Evolutionary conservation across 1,140 invertebrate genomes (phyloP).

Genomic region (Achroia grisella): DNA sequence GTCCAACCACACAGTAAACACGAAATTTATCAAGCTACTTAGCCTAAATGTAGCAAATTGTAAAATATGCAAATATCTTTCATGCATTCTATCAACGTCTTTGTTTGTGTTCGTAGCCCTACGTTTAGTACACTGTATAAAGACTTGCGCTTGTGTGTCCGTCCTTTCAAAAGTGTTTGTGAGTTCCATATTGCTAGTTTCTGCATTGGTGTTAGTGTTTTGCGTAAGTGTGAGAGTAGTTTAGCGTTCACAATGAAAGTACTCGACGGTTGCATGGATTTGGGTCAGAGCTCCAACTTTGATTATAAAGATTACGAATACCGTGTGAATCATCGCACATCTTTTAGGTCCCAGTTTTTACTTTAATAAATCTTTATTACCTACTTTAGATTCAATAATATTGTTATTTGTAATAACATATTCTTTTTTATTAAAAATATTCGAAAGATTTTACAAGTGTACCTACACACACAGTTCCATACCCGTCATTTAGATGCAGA

Average conservation of each 20-base stretch:
- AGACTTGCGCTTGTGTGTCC: conserved; percentile 3
- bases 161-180: conserved; percentile 4
- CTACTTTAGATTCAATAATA: too few relatives aligned
- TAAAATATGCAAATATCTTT: conserved; percentile 28
- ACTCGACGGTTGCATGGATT: conserved; percentile 62
- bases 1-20: too few relatives aligned
- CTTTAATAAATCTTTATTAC: neutral
- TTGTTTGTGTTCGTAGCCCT: conserved; percentile 18
- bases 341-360: conserved; percentile 34
- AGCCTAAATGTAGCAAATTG: conserved; percentile 13
- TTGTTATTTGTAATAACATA: too few relatives aligned
- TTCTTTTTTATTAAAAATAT: too few relatives aligned
- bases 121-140: conserved; percentile 14
- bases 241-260: conserved; percentile 67
- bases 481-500: too few relatives aligned
- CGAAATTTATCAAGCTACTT: too few relatives aligned
- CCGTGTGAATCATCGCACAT: conserved; percentile 66
- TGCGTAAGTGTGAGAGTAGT: conserved; percentile 27
- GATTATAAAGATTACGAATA: conserved; percentile 66
- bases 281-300: conserved; percentile 66
- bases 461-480: too few relatives aligned
- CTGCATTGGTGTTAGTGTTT: conserved; percentile 16
- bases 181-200: conserved; percentile 1
- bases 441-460: too few relatives aligned
- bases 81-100: conserved; percentile 21